Percentiles rank a stretch among this genome's conserved stretches.
Evolutionary conservation across 2,797 vertebrate genomes (phyloP).

Genomic region (Brotula barbata): DNA sequence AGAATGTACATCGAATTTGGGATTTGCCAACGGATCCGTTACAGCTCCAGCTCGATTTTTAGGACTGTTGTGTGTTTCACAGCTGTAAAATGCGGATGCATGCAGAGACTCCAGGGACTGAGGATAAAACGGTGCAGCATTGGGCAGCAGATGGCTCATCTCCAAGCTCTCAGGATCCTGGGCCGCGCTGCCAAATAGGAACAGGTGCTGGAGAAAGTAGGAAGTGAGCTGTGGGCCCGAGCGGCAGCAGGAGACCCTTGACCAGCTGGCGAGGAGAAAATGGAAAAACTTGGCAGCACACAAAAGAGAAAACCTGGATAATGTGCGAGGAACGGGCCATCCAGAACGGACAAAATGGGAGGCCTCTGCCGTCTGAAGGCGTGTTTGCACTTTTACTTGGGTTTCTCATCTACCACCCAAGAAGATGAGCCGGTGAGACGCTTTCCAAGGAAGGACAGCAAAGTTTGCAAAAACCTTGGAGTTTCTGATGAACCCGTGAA

Average conservation of each 20-base stretch:
- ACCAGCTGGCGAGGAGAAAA: constrained; percentile 76
- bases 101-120: constrained; percentile 42
- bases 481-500: too few relatives aligned
- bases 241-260: constrained; percentile 76
- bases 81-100: constrained; percentile 29
- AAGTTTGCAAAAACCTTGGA: too few relatives aligned
- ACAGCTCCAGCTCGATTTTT: constrained; percentile 14
- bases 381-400: too few relatives aligned
- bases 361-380: not conserved
- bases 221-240: constrained; percentile 72
- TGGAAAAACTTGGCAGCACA: constrained; percentile 59
- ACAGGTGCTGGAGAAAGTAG: constrained; percentile 79
- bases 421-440: too few relatives aligned
- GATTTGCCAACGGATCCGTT: constrained; percentile 24
- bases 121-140: constrained; percentile 58
- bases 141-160: constrained; percentile 72
- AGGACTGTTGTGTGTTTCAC: constrained; percentile 18
- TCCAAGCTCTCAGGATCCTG: constrained; percentile 72
- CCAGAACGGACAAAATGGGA: not conserved
- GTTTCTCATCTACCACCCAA: too few relatives aligned
- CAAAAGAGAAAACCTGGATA: constrained; percentile 51
- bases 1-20: too few relatives aligned
- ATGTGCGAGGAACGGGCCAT: constrained; percentile 30
- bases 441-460: too few relatives aligned
- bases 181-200: constrained; percentile 69